Evolutionary conservation across 30 jellyfish, hydroid and myxozoan species (phyloP).

Genomic region (Aurelia aurita complex sp. Pacific): DNA sequence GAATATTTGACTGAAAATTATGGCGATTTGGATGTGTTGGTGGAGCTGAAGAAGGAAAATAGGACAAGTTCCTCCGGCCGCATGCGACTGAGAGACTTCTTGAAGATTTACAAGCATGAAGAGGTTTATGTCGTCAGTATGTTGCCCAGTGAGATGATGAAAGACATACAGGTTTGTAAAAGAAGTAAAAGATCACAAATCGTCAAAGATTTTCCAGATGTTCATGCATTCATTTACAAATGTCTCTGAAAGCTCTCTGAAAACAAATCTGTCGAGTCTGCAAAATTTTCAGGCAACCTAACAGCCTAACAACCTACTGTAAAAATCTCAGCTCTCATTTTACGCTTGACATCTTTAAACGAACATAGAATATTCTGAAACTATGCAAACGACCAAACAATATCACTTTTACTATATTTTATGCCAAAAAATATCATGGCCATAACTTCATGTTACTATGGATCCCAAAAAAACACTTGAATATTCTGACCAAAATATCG

Average conservation of each 20-base stretch:
- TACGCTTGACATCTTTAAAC: too few species aligned
- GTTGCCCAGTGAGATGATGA: slow-evolving; percentile 91
- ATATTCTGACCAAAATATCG: too few species aligned
- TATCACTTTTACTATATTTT: too few species aligned
- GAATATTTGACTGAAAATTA: slow-evolving; percentile 69
- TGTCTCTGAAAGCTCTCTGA: background rate
- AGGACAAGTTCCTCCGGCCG: slow-evolving; percentile 84
- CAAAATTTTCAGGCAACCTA: too few species aligned
- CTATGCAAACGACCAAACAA: too few species aligned
- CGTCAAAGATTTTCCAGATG: background rate
- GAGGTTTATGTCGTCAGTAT: slow-evolving; percentile 86
- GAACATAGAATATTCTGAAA: too few species aligned
- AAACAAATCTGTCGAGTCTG: too few species aligned
- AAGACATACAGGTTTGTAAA: slow-evolving; percentile 68
- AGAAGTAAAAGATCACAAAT: background rate
- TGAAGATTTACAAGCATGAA: slow-evolving; percentile 61
- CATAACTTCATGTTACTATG: too few species aligned
- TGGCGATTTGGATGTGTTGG: slow-evolving; percentile 92
- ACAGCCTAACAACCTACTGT: too few species aligned
- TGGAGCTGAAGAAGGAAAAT: slow-evolving; percentile 82
- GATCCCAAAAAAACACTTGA: too few species aligned
- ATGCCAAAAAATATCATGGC: too few species aligned
- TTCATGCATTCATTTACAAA: background rate
- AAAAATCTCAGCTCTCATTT: too few species aligned
- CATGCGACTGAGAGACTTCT: slow-evolving; percentile 76